Evolutionary conservation across 2,113 vertebrate genomes (phyloP).

Genomic region (Tamias sibiricus): DNA sequence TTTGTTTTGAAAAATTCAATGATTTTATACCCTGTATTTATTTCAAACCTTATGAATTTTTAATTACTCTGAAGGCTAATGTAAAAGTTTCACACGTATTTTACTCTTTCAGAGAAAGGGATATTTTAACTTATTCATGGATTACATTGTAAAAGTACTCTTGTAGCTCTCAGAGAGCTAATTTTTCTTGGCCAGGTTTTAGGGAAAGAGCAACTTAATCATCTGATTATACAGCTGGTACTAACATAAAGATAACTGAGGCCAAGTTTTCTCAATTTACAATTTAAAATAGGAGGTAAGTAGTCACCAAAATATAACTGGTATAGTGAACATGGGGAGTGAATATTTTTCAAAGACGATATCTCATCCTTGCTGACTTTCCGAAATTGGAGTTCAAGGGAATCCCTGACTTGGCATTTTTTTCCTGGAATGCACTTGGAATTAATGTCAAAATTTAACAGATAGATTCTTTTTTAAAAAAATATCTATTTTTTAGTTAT

Average conservation of each 20-base stretch:
- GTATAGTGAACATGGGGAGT: not conserved
- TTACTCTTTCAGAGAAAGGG: not conserved
- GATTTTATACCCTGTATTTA: not conserved
- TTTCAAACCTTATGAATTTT: not conserved
- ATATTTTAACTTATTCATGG: not conserved
- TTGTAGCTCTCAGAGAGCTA: not conserved
- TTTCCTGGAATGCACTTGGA: not conserved
- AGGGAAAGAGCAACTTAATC: not conserved
- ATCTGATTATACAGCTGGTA: not conserved
- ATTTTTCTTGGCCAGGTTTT: not conserved
- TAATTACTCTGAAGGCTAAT: not conserved
- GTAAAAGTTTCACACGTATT: not conserved
- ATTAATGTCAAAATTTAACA: not conserved
- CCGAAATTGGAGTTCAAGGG: not conserved
- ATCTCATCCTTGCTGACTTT: not conserved
- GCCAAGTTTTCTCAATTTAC: not conserved
- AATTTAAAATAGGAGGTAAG: not conserved
- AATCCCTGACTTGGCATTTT: not conserved
- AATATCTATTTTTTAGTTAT: no score
- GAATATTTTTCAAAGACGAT: not conserved
- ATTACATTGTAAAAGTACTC: not conserved
- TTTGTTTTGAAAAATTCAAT: conserved; percentile 4
- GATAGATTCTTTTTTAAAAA: not conserved
- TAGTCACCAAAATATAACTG: not conserved
- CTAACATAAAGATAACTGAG: not conserved